Percentiles rank a stretch among this genome's conserved stretches.
phyloP scores from a whole-genome alignment of 2,797 vertebrate genomes.

The Saxicola maurus region DNA sequence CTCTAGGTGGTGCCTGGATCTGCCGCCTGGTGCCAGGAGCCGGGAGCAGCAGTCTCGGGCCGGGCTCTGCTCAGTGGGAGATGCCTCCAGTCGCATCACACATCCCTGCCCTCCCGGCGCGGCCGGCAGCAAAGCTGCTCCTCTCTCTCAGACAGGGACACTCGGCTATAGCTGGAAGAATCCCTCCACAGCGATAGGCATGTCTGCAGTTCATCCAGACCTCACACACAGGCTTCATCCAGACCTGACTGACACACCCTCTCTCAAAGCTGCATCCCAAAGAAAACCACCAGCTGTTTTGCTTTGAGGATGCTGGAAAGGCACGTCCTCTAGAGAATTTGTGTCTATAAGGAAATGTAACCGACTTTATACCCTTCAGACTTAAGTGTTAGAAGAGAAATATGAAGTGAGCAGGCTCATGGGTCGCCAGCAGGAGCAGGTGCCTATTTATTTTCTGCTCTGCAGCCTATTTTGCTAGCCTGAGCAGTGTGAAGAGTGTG shows the following conservation, averaged over 20 bases:
- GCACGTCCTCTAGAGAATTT: not conserved
- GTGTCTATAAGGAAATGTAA: not conserved
- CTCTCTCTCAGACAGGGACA: not conserved
- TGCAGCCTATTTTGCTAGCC: not conserved
- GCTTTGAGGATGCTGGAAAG: not conserved
- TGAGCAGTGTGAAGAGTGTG: not conserved
- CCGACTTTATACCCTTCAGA: not conserved
- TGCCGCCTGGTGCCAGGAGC: not conserved
- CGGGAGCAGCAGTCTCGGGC: not conserved
- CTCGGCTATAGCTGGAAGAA: not conserved
- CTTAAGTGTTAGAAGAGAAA: not conserved
- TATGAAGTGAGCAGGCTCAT: fast-evolving
- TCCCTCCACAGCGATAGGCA: fast-evolving
- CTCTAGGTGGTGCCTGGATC: slow-evolving; percentile 71
- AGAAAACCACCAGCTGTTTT: not conserved
- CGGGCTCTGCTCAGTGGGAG: not conserved
- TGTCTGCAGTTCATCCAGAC: not conserved
- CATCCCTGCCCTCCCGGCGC: fast-evolving
- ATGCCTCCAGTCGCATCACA: not conserved
- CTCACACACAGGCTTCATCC: fast-evolving
- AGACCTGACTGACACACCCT: not conserved
- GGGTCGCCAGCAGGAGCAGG: not conserved
- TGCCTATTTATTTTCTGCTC: not conserved
- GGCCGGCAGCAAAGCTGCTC: not conserved
- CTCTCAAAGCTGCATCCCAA: not conserved